phyloP scores from a whole-genome alignment of 2,797 vertebrate species.

The Echeneis naucrates region DNA sequence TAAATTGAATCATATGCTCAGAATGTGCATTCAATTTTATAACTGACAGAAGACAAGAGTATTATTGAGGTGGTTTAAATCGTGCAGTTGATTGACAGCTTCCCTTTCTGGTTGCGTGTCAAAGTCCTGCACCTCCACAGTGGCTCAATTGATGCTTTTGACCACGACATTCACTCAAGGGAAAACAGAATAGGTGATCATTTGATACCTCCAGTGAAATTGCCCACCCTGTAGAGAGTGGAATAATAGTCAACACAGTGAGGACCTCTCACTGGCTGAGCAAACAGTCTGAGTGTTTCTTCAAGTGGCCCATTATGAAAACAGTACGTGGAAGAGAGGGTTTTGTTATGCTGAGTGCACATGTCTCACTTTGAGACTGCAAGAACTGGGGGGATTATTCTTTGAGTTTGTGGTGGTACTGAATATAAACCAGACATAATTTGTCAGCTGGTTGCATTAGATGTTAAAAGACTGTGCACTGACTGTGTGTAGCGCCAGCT shows the following conservation, averaged over 20 bases:
- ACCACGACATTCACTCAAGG: slow-evolving; percentile 59
- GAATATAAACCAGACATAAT: background rate
- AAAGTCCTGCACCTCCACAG: slow-evolving; percentile 63
- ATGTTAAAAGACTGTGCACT: background rate
- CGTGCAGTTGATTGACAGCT: slow-evolving; percentile 62
- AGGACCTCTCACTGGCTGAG: slow-evolving; percentile 65
- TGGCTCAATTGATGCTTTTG: slow-evolving; percentile 71
- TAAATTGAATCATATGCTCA: slow-evolving; percentile 1
- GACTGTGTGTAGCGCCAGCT: slow-evolving; percentile 4
- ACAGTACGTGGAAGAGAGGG: slow-evolving; percentile 50
- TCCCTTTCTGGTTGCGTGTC: slow-evolving; percentile 58
- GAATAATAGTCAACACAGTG: slow-evolving; percentile 72
- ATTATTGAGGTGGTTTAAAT: slow-evolving; percentile 43
- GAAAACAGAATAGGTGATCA: slow-evolving; percentile 76
- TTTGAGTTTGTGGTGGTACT: slow-evolving; percentile 20
- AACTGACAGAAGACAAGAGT: slow-evolving; percentile 26
- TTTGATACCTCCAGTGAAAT: slow-evolving; percentile 71
- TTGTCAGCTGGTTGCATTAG: background rate
- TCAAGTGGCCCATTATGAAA: slow-evolving; percentile 71
- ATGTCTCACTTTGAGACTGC: slow-evolving; percentile 28
- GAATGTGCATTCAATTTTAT: slow-evolving; percentile 7
- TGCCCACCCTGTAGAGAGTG: slow-evolving; percentile 72
- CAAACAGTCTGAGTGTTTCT: slow-evolving; percentile 75
- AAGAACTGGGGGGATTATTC: slow-evolving; percentile 7
- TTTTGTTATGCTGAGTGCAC: slow-evolving; percentile 45